phyloP scores from a whole-genome alignment of 1,140 invertebrate genomes.

The Drosophila nebulosa region DNA sequence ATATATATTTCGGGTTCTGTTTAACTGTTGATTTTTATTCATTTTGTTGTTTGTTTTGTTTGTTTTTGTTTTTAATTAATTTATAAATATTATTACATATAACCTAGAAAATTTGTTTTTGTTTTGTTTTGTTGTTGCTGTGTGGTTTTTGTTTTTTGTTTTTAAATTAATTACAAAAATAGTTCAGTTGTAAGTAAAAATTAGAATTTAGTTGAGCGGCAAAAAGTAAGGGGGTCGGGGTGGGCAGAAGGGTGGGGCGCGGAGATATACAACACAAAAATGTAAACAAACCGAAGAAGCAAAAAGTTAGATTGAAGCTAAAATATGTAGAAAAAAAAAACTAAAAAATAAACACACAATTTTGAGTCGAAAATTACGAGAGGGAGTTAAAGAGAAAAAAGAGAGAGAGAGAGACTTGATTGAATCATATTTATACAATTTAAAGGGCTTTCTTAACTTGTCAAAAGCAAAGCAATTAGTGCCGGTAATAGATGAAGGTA shows the following conservation, averaged over 20 bases:
- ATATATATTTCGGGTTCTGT: conserved; percentile 46
- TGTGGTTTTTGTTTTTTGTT: conserved; percentile 10
- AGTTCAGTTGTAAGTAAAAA: conserved; percentile 67
- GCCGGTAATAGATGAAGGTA: too few relatives aligned
- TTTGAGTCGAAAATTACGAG: background rate
- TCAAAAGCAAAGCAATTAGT: background rate
- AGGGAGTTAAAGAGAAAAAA: too few relatives aligned
- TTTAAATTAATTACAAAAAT: conserved; percentile 80
- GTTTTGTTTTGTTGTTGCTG: conserved; percentile 40
- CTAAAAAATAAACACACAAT: background rate
- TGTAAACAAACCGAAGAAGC: conserved; percentile 22
- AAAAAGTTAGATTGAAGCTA: conserved; percentile 16
- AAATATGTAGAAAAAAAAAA: conserved; percentile 3
- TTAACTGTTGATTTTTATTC: conserved; percentile 47
- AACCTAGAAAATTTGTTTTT: conserved; percentile 69
- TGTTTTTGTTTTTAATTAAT: conserved; percentile 72
- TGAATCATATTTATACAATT: background rate
- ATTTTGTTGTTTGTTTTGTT: conserved; percentile 8
- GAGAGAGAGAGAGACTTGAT: background rate
- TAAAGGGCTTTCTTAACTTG: too few relatives aligned
- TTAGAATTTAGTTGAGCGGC: conserved; percentile 69
- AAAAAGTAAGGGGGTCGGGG: conserved; percentile 34
- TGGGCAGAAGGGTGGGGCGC: conserved; percentile 11
- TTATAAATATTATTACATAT: conserved; percentile 80
- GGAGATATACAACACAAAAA: conserved; percentile 32